Evolutionary conservation across 2,797 vertebrate species (phyloP), one percentile per base, ranked within the genome.

Genomic region (Micromesistius poutassou): DNA sequence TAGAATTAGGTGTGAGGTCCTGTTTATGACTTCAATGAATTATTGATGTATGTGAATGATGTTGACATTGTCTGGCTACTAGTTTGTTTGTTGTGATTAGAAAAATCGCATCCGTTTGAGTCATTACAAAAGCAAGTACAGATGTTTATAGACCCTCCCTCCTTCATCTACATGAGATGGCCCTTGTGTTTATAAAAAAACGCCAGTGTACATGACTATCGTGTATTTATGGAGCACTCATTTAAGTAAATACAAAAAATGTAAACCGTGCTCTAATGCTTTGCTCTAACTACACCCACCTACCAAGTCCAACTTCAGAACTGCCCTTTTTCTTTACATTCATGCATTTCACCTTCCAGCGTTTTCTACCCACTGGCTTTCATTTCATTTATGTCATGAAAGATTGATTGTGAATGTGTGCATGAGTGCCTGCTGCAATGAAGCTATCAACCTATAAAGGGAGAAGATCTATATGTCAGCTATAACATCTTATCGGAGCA

Each of bases 351-450:
- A 74, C 84, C 80, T 79, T 81, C 81, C 78, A 62, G 70, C 71
- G 86, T 84, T 84, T 84, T 30, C 75, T 83, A 80, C 86, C 85
- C 85, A 28, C 84, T 78, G 80, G 85, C 78, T 83, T 76, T 82
- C 72, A 73, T 86, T 86, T 88, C 83, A 80, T 88, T 86, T 78
- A 42, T 76, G 72, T 90, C 85, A 84, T 86, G 86, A 85, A 90
- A 88, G 90, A 90, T 84, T 87, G 85, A 90, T 90, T 83, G 78
- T 62, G 30, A 78, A 74, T 80, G 72, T 77, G 82, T 36, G 76
- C 83, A 84, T 87, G 80, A 30, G 80, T 55, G 79, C 74, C 42
- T 30, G 78, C 81, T 55, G 74, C 78, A 38, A 79, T 85, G 80
- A 86, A 86, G 82, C 78, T 80, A 79, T 87, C 72, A 46, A 62